Evolutionary conservation across 2,797 vertebrate genomes (phyloP), one percentile per base, ranked within the genome.

Genomic region (Tangara arthus): DNA sequence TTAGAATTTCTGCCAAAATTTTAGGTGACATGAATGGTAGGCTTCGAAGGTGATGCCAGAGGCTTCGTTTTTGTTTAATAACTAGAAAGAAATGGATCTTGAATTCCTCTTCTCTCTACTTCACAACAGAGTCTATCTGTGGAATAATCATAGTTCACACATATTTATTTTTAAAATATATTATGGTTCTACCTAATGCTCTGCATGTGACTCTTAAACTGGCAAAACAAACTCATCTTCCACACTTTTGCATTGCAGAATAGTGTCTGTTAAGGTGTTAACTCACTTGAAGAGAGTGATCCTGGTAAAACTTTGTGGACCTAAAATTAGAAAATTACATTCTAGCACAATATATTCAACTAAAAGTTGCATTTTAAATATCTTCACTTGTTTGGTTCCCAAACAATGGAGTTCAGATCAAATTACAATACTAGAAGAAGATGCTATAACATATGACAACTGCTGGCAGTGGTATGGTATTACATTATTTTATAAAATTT

Each of bases 111-210:
- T 76, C 10, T 47, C 16, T 72, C 52, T 64, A 8, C 30, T 69
- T 80, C n/a, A 69, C 30, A 78, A 24, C 15, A 69, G 8, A 65
- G 10, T 42, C 14, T 56, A 7, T 34, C 10, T 53, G 22, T 76
- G 55, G 15, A 76, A 71, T 55, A 77, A 4, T 46, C 9, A 27
- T 28, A 30, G 5, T 65, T 70, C 12, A 19, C 1, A 44, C 16
- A 8, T 14, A 4, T 80, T 21, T 6, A 5, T 18, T 13, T 77
- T 79, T 70, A 4, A 11, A 70, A 52, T 27, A 47, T 14, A 56
- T 12, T 52, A 9, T 1, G 3, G 4, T 46, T 37, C 15, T 57
- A 59, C 4, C 8, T 49, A 20, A 60, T 2, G 0, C 1, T 59
- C 44, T 60, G 16, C 11, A 23, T 71, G 18, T 71, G 63, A 49